These are phyloP conservation scores for Asarcornis scutulata DNA, from an alignment of 2,113 vertebrate genomes.

Conservation along the genomic window DNA sequence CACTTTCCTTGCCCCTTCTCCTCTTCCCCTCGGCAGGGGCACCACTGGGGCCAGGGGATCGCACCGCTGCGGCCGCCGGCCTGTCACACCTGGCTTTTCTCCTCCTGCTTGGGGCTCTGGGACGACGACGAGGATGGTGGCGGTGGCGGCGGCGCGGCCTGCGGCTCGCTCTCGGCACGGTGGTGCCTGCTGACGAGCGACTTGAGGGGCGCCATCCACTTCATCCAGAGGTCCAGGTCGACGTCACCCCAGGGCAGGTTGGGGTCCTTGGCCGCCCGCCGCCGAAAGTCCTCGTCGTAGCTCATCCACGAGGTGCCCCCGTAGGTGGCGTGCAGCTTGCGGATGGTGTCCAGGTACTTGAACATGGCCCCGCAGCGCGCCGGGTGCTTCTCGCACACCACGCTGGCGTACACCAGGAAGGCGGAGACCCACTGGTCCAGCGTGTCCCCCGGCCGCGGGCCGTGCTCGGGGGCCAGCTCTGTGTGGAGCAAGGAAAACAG, in stretches of 20 bases:
- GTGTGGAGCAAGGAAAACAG: constrained; percentile 73
- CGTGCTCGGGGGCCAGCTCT: constrained; percentile 69
- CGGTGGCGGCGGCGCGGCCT: not conserved
- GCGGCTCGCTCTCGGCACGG: not conserved
- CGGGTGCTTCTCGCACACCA: constrained; percentile 72
- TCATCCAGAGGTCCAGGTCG: constrained; percentile 71
- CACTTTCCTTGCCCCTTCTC: not conserved
- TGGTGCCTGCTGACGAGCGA: constrained; percentile 23
- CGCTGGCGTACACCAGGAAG: constrained; percentile 72
- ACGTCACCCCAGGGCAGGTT: constrained; percentile 63
- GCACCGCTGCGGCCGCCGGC: not conserved
- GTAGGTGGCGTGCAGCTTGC: constrained; percentile 68
- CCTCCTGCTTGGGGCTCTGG: constrained; percentile 52
- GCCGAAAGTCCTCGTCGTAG: constrained; percentile 68
- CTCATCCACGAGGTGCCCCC: constrained; percentile 70
- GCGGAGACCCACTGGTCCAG: constrained; percentile 74
- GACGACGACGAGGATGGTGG: not conserved
- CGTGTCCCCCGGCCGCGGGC: constrained; percentile 66
- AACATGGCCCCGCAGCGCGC: constrained; percentile 71
- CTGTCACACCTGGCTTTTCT: constrained; percentile 67
- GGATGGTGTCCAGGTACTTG: constrained; percentile 73
- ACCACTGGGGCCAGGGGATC: not conserved
- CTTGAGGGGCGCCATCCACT: constrained; percentile 70
- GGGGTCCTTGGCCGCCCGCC: constrained; percentile 67
- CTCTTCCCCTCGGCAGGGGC: not conserved